Conservation (phyloP, 2,113 vertebrate species). For the Phainopepla nitens region DNA sequence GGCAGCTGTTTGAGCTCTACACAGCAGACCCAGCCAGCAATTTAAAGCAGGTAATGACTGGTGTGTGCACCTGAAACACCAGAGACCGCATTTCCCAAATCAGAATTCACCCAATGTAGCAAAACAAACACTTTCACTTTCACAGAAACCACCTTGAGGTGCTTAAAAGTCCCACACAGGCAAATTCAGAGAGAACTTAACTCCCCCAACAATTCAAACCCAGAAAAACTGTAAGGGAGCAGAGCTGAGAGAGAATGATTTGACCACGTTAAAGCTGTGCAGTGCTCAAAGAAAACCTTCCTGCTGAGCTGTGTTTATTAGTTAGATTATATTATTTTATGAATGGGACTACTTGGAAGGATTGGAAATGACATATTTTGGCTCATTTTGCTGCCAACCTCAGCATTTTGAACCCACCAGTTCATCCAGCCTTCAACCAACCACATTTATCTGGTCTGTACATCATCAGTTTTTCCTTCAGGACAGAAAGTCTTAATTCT, state of each 20-base stretch:
- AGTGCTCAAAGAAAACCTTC: neutral
- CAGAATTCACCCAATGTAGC: neutral
- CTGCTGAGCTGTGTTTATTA: neutral
- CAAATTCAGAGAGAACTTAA: neutral
- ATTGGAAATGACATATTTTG: neutral
- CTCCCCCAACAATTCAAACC: neutral
- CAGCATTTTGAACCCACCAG: neutral
- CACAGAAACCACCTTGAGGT: neutral
- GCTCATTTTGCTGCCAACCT: neutral
- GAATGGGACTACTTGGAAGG: neutral
- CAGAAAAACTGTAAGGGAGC: neutral
- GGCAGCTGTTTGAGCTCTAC: neutral
- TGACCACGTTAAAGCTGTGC: neutral
- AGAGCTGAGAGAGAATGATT: neutral
- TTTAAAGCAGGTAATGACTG: conserved; percentile 12
- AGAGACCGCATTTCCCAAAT: neutral
- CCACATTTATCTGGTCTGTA: neutral
- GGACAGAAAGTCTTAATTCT: neutral
- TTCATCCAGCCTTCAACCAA: neutral
- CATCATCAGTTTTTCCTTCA: neutral
- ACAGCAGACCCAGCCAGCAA: neutral
- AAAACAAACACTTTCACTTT: neutral
- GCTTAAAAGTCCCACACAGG: neutral
- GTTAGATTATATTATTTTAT: neutral
- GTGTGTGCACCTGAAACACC: neutral